Percentiles rank a stretch among this genome's conserved stretches.
Conservation (phyloP, 2,888 invertebrate genomes). For the Capitulum mitella region DNA sequence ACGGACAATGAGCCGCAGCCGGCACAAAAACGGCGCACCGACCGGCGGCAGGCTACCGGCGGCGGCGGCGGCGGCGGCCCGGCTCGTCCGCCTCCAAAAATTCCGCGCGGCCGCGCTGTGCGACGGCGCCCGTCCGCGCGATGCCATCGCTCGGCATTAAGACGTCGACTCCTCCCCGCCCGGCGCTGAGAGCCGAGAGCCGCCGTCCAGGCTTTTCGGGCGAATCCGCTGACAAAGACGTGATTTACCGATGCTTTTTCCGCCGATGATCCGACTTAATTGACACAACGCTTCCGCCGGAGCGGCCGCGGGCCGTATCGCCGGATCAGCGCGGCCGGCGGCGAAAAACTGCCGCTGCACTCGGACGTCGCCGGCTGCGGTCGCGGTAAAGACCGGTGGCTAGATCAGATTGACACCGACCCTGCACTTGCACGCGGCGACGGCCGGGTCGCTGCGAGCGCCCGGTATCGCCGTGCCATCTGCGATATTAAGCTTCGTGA, state of each 20-base stretch:
- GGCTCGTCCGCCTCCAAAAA: too few relatives aligned
- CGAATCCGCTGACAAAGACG: neutral
- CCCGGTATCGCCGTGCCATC: neutral
- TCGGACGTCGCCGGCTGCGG: too few relatives aligned
- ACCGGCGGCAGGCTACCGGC: neutral
- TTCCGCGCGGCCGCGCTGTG: too few relatives aligned
- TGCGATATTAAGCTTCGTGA: neutral
- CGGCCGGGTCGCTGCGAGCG: neutral
- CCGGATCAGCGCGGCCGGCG: neutral
- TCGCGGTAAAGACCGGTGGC: neutral
- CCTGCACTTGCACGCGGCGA: neutral
- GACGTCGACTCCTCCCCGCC: too few relatives aligned
- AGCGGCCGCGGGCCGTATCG: too few relatives aligned
- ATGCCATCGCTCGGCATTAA: too few relatives aligned
- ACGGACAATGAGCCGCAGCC: neutral
- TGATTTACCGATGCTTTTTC: conserved; percentile 1
- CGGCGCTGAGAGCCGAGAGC: too few relatives aligned
- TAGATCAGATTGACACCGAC: neutral
- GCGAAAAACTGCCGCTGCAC: too few relatives aligned
- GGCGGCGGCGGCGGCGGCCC: too few relatives aligned
- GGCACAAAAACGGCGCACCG: neutral
- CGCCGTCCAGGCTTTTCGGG: neutral
- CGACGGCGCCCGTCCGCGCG: neutral
- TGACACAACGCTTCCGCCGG: conserved; percentile 3
- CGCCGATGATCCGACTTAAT: neutral